Base-by-base conservation (phyloP, 2,888 invertebrate species). In the Galerucella calmariensis region DNA sequence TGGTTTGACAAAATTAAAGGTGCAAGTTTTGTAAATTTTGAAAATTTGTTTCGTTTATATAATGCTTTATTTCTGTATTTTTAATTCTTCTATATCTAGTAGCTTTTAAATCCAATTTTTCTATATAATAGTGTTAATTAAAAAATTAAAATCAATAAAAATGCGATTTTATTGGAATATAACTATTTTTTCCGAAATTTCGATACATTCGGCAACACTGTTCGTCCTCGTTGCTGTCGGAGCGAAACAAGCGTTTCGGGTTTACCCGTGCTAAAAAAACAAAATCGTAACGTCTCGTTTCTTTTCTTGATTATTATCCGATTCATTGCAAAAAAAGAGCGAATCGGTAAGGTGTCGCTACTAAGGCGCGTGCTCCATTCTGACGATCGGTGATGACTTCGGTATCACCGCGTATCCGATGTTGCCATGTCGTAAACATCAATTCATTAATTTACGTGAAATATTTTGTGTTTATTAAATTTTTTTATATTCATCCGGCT, bases 281-380 rank as follows among this genome's bases (percentile, higher is more conserved):
- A 59, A 59, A 46, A 41, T 41, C 69, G 69, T 24, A 62, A 41
- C 62, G 62, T 62, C 35, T 41, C 62, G 62, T 62, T 62, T 62
- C 41, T 62, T 62, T 61, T 61, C 61, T 61, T 62, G 41, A 41
- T 41, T n/a, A 62, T 41, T 62, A 41, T 35, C n/a, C 62, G 41
- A 62, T 41, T 62, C 59, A 59, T 59, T 10, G 27, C 59, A 27
- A 27, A 27, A 51, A 14, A n/a, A n/a, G 12, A 35, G 35, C 59
- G 11, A 59, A 24, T 12, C 59, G 59, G 59, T 20, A 27, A 24
- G 62, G 62, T 62, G 62, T 62, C 35, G 62, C 44, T 62, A 41
- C 41, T 8, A 41, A n/a, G 41, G 62, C 62, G 62, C 62, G 62
- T 62, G 62, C 62, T 62, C 62, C 62, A 41, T 41, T 62, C 35